Base-by-base conservation (phyloP, 2,113 vertebrate genomes). In the Lepus americanus region DNA sequence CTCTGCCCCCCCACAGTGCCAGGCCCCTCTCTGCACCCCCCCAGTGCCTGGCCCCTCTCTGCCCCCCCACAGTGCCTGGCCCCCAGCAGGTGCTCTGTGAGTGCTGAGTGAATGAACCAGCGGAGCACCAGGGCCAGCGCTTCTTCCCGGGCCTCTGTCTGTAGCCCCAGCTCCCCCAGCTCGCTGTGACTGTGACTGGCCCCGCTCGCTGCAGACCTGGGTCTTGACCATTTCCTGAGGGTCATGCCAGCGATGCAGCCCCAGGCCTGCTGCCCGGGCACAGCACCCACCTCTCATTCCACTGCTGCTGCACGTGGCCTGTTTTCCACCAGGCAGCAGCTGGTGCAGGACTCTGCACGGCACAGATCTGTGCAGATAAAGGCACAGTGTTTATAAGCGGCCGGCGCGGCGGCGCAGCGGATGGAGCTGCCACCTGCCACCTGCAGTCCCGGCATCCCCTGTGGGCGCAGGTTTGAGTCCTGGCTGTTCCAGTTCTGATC, bases 121-220 rank as follows among this genome's bases (percentile, higher is more conserved):
- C 17, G 10, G 9, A 2, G 51, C 53, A 4, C 3, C 5, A 2
- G 1, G 19, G 9, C 10, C 69, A 61, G 49, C 17, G 3, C 16
- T 55, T 53, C 53, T 49, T 63, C 13, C 31, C 12, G 13, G 69
- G 84, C n/a, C 76, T 91, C 81, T 14, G 36, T 66, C 76, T 82
- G 76, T 70, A 44, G 44, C 44, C 44, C 39, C 39, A 39, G 39
- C 39, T 39, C 39, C 39, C 44, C 44, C 44, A 44, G 44, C 44
- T 44, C 44, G 6, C 5, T 44, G 44, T 44, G 55, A 19, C 55
- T 59, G 55, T 49, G 20, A n/a, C 5, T 63, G 67, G 25, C 0
- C 0, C 13, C 16, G 36, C 66, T 19, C n/a, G n/a, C 44, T 67
- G 11, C 53, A 29, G 49, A 16, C 72, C n/a, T 55, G 67, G 2